Percentiles rank a stretch among this genome's conserved stretches.
Evolutionary conservation across 1,140 invertebrate genomes (phyloP).

Genomic region (Delia radicum): DNA sequence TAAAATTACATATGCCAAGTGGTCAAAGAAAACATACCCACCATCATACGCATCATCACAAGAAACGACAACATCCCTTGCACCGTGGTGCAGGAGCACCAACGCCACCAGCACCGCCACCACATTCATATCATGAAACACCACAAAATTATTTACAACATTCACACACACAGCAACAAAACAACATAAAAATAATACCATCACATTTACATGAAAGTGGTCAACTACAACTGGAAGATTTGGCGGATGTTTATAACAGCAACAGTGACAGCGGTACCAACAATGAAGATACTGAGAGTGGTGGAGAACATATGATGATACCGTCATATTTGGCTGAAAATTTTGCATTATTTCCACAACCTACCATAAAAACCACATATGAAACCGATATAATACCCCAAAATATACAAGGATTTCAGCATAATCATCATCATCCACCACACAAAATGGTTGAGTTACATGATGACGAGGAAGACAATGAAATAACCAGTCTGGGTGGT

Average conservation of each 20-base stretch:
- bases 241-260: neutral
- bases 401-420: neutral
- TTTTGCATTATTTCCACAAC: slow-evolving; percentile 6
- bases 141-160: neutral
- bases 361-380: neutral
- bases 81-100: neutral
- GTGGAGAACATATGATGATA: neutral
- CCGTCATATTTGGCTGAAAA: slow-evolving; percentile 7
- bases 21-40: neutral
- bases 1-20: slow-evolving; percentile 1
- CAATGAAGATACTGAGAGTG: neutral
- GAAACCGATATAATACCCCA: slow-evolving; percentile 8
- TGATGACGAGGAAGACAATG: neutral
- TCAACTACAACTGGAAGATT: neutral
- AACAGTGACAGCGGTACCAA: neutral
- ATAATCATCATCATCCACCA: neutral
- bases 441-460: neutral
- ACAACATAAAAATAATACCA: neutral
- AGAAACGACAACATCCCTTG: neutral
- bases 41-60: neutral
- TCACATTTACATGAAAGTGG: neutral
- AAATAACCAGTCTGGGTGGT: neutral
- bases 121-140: neutral
- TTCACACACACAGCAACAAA: neutral
- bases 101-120: neutral